Conservation (phyloP, 2,888 invertebrate genomes). For the Ochlodes sylvanus region DNA sequence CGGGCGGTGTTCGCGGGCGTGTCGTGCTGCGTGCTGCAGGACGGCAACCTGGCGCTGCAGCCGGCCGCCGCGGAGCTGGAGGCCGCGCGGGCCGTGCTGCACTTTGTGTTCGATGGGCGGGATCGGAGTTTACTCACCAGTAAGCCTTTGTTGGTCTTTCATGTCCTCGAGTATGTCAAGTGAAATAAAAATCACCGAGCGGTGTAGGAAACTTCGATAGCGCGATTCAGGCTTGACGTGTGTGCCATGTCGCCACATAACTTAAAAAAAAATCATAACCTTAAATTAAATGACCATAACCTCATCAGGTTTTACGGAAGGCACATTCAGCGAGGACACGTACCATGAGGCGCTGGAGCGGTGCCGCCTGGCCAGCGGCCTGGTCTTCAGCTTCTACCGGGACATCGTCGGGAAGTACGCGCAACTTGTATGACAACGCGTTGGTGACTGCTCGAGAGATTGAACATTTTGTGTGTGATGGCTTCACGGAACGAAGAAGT, state of each 20-base stretch:
- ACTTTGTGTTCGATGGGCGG: conserved; percentile 89
- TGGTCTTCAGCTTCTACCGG: conserved; percentile 90
- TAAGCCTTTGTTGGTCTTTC: conserved; percentile 43
- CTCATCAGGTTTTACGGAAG: conserved; percentile 87
- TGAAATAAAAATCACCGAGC: no score
- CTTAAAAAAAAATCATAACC: no score
- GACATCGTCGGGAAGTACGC: conserved; percentile 85
- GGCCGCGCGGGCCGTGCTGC: conserved; percentile 86
- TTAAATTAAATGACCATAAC: background rate
- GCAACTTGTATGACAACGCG: conserved; percentile 7
- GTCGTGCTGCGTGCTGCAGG: conserved; percentile 87
- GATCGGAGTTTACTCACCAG: conserved; percentile 66
- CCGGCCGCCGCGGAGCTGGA: conserved; percentile 82
- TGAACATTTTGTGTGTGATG: no score
- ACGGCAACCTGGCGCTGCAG: conserved; percentile 86
- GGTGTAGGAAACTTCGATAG: no score
- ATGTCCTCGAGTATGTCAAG: no score
- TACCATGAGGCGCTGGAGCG: conserved; percentile 88
- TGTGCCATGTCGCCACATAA: no score
- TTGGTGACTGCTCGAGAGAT: background rate
- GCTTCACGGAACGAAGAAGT: background rate
- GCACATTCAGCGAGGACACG: conserved; percentile 87
- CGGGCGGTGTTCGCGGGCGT: conserved; percentile 92
- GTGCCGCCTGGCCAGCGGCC: conserved; percentile 87
- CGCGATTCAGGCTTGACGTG: no score